These are phyloP conservation scores for Speoplatyrhinus poulsoni DNA, from an alignment of 2,113 vertebrate species.

Conservation along the genomic window DNA sequence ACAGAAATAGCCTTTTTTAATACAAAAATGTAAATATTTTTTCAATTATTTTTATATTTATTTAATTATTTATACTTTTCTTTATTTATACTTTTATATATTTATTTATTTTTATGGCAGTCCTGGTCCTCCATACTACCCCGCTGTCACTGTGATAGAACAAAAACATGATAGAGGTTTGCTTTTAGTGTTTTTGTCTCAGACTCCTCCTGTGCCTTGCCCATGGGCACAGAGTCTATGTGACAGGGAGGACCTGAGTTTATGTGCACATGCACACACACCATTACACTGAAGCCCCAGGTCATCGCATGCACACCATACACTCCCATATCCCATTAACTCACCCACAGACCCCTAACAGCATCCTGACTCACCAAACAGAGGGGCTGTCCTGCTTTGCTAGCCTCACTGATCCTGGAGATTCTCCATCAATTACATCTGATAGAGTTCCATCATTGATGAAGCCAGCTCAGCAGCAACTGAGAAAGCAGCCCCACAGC, in stretches of 20 bases:
- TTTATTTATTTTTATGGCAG: no score
- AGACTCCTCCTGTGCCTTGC: slow-evolving; percentile 54
- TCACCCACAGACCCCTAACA: slow-evolving; percentile 42
- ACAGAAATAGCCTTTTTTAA: no score
- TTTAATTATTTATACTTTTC: no score
- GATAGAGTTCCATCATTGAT: slow-evolving; percentile 63
- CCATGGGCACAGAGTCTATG: slow-evolving; percentile 47
- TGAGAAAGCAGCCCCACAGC: slow-evolving; percentile 37
- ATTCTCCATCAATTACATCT: slow-evolving; percentile 74
- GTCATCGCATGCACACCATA: slow-evolving; percentile 64
- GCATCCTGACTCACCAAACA: slow-evolving; percentile 64
- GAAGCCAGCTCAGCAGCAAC: slow-evolving; percentile 47
- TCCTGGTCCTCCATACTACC: no score
- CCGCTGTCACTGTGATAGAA: no score
- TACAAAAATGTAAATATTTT: no score
- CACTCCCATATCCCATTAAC: slow-evolving; percentile 46
- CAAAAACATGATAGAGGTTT: no score
- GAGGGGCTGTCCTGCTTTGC: slow-evolving; percentile 65
- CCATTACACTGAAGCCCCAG: slow-evolving; percentile 67
- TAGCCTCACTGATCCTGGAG: slow-evolving; percentile 70
- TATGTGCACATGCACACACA: slow-evolving; percentile 72
- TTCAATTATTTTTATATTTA: no score
- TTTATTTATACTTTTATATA: no score
- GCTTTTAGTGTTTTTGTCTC: slow-evolving; percentile 46
- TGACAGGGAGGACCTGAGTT: slow-evolving; percentile 66